Base-by-base conservation (phyloP, 1,140 invertebrate genomes). In the Mesaphorura yosii region DNA sequence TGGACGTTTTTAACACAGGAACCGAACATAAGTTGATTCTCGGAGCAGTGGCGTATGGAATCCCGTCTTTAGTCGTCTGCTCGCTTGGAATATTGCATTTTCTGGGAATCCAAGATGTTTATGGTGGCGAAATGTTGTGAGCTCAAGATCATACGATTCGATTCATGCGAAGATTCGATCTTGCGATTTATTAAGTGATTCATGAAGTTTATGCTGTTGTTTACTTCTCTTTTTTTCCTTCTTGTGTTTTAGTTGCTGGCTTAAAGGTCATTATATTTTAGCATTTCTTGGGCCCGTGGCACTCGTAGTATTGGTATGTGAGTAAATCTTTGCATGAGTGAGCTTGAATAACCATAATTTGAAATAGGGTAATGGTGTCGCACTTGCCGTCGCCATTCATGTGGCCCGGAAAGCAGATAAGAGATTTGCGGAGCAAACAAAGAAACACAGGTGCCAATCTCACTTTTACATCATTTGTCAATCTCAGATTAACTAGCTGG, bases 21-120 rank as follows among this genome's bases (percentile, higher is more conserved):
- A 53, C 46, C n/a, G 52, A 59, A 22, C 34, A 55, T 23, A 55
- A 51, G 17, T 51, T 45, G 1, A 45, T 47, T 5, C 57, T 56
- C 19, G 31, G 51, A 50, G 48, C 72, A 4, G 63, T 72, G 49
- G 73, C 71, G 12, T 78, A 79, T 64, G 75, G 76, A 58, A 58
- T 70, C 27, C 69, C 72, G 5, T 49, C 66, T 26, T 10, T 71
- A 2, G 60, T 73, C n/a, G 67, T 74, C 12, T 65, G 63, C 14
- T 60, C 74, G 10, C 73, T 75, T 5, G 45, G 40, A 2, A 27
- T 52, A 15, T 34, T 55, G 1, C 56, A 57, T 1, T 27, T 48
- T 14, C 41, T 48, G 3, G 31, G 27, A 4, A 53, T 44, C 29
- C 51, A 60, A 22, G 29, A 39, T 7, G 57, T 57, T 15, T 65